Conservation (phyloP, 1,140 invertebrate species). For the Homarus americanus region DNA sequence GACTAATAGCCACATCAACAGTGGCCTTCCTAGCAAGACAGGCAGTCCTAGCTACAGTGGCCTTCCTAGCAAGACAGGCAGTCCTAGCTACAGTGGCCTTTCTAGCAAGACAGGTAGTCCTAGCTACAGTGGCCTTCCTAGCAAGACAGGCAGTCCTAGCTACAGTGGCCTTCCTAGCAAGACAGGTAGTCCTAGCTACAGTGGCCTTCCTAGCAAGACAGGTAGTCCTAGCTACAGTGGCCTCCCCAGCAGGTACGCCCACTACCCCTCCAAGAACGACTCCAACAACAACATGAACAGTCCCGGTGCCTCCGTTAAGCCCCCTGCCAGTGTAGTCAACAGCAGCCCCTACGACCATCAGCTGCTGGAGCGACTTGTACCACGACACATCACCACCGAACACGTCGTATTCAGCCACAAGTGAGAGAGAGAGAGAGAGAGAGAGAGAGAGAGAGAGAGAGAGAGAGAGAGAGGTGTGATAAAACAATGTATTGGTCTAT, state of each 20-base stretch:
- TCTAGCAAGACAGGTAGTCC: slow-evolving; percentile 49
- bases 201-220: slow-evolving; percentile 51
- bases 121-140: not conserved
- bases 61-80: not conserved
- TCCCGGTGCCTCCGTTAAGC: slow-evolving; percentile 39
- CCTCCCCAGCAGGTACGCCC: slow-evolving; percentile 42
- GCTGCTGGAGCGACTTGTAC: slow-evolving; percentile 62
- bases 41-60: not conserved
- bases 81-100: slow-evolving; percentile 19
- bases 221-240: not conserved
- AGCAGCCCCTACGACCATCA: slow-evolving; percentile 72
- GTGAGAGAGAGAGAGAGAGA: slow-evolving; percentile 29
- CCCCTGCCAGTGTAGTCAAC: slow-evolving; percentile 67
- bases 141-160: slow-evolving; percentile 29
- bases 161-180: not conserved
- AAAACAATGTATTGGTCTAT: not conserved
- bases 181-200: slow-evolving; percentile 4
- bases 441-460: slow-evolving; percentile 11
- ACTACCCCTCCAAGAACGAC: slow-evolving; percentile 14
- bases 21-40: not conserved
- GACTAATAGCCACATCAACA: slow-evolving; percentile 2
- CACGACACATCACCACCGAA: slow-evolving; percentile 72
- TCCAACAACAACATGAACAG: slow-evolving; percentile 42
- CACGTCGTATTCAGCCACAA: slow-evolving; percentile 74
- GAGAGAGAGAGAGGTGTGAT: not conserved